Percentiles rank a stretch among this genome's conserved stretches.
Evolutionary conservation across 2,797 vertebrate species (phyloP).

Genomic region (Mycteria americana): DNA sequence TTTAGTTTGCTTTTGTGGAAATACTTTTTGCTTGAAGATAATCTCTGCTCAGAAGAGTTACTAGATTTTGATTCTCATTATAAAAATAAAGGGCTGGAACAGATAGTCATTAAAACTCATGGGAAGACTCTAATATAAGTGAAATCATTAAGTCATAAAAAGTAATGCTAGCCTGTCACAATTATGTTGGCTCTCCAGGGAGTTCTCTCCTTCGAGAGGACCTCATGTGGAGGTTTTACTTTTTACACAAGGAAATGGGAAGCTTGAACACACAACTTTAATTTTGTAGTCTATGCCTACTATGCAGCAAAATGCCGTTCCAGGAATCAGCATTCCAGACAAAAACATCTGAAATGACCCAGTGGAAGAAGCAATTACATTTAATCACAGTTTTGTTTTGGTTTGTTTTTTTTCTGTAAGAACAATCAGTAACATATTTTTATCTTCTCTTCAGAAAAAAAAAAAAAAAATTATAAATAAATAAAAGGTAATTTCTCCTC

Average conservation of each 20-base stretch:
- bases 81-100: neutral
- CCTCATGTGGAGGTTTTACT: neutral
- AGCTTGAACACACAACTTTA: neutral
- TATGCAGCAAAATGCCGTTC: neutral
- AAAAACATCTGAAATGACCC: neutral
- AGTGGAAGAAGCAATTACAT: neutral
- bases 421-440: neutral
- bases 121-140: neutral
- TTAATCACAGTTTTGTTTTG: neutral
- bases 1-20: neutral
- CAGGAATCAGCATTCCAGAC: neutral
- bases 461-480: neutral
- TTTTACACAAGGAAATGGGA: neutral
- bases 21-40: neutral
- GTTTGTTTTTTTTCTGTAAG: neutral
- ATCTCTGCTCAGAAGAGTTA: neutral
- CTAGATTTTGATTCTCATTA: neutral
- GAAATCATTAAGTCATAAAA: neutral
- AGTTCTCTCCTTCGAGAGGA: neutral
- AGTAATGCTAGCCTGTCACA: neutral
- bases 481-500: neutral
- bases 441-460: neutral
- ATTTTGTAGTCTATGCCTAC: neutral
- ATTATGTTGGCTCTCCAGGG: neutral
- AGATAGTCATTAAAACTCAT: neutral